Conservation (phyloP, 2,113 vertebrate species). For the Tragulus kanchil region DNA sequence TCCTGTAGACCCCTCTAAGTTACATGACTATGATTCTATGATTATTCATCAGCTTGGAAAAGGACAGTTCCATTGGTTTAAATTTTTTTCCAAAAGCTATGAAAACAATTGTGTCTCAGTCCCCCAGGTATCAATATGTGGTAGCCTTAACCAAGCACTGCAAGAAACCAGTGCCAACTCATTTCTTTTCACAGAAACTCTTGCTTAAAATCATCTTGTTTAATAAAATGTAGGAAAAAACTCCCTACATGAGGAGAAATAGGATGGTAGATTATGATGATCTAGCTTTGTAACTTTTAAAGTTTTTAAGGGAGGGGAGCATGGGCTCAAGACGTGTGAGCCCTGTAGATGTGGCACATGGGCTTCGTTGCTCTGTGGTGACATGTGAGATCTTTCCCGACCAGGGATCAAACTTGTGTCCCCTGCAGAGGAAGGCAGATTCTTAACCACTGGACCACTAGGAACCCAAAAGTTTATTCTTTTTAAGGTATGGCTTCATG, state of each 20-base stretch:
- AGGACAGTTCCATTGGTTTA: not conserved
- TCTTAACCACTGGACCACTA: too few relatives aligned
- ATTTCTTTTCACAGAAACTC: slow-evolving; percentile 31
- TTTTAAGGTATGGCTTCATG: slow-evolving; percentile 35
- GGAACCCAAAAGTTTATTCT: too few relatives aligned
- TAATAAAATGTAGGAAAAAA: not conserved
- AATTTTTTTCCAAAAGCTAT: not conserved
- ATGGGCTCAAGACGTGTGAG: too few relatives aligned
- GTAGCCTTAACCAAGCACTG: not conserved
- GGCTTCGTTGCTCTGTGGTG: too few relatives aligned
- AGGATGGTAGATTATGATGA: not conserved
- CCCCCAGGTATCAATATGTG: not conserved
- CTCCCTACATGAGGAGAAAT: not conserved
- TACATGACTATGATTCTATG: not conserved
- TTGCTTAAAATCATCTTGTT: slow-evolving; percentile 14
- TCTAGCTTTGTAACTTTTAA: not conserved
- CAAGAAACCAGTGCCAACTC: not conserved
- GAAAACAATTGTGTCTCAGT: not conserved
- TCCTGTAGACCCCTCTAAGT: not conserved
- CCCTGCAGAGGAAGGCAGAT: too few relatives aligned
- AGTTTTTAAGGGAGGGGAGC: not conserved
- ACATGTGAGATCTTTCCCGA: too few relatives aligned
- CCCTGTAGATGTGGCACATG: too few relatives aligned
- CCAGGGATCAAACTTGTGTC: too few relatives aligned
- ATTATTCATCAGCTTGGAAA: slow-evolving; percentile 37